Conservation (phyloP, 1,140 invertebrate species). For the Lepidurus packardi region DNA sequence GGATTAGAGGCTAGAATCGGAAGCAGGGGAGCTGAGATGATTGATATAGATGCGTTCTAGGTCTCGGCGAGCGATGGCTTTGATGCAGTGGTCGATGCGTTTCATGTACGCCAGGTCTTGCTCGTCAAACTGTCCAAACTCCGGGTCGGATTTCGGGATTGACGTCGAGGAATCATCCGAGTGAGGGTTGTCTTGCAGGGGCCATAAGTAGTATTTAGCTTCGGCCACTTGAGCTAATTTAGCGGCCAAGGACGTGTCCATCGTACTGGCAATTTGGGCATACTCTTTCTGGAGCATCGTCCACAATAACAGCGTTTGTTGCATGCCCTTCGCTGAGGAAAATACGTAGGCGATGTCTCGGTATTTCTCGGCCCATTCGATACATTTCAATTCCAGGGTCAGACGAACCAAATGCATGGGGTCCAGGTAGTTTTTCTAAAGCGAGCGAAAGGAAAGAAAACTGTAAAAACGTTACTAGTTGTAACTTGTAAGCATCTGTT, state of each 20-base stretch:
- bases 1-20: background rate
- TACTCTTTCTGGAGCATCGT: conserved; percentile 2
- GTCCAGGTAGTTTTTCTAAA: background rate
- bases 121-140: background rate
- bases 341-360: background rate
- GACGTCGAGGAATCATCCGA: background rate
- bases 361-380: conserved; percentile 4
- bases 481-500: background rate
- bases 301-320: conserved; percentile 6
- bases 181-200: background rate
- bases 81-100: conserved; percentile 14
- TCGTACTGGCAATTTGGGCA: conserved; percentile 1
- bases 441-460: background rate
- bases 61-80: background rate
- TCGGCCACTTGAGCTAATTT: background rate
- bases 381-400: background rate
- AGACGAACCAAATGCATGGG: conserved; percentile 8
- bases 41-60: background rate
- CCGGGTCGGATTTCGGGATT: background rate
- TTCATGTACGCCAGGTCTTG: background rate
- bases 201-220: conserved; percentile 1
- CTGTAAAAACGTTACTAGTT: background rate
- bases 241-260: background rate
- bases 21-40: background rate
- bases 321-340: conserved; percentile 1